These are phyloP conservation scores for Hafferia zeledoni DNA, from an alignment of 2,797 vertebrate species.

Conservation along the genomic window DNA sequence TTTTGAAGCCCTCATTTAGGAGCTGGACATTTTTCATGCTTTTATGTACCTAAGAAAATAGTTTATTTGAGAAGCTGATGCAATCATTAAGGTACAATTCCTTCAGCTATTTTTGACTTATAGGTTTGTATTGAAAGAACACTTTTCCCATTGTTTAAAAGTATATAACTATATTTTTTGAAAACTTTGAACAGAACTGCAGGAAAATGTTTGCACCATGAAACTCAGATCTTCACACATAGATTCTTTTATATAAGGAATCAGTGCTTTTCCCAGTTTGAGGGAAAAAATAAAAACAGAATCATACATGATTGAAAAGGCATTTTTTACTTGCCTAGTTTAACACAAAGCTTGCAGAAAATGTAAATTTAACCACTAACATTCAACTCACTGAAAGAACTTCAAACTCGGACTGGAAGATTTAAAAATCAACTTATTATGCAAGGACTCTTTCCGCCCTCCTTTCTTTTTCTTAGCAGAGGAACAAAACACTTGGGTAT, in stretches of 20 bases:
- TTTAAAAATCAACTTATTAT: slow-evolving; percentile 23
- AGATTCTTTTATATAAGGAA: not conserved
- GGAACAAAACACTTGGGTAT: slow-evolving; percentile 2
- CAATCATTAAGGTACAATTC: not conserved
- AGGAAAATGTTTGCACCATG: not conserved
- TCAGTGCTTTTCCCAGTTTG: not conserved
- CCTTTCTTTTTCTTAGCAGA: slow-evolving; percentile 19
- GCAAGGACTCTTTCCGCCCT: not conserved
- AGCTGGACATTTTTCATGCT: not conserved
- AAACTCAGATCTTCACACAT: slow-evolving; percentile 1
- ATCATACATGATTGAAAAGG: not conserved
- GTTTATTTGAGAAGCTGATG: not conserved
- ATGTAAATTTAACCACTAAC: slow-evolving; percentile 32
- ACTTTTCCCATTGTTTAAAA: slow-evolving; percentile 9
- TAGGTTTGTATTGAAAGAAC: not conserved
- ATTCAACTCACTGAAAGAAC: slow-evolving; percentile 23
- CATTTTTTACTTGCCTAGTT: not conserved
- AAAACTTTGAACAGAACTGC: not conserved
- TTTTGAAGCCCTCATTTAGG: slow-evolving; percentile 8
- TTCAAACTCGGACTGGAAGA: slow-evolving; percentile 15
- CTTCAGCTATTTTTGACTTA: not conserved
- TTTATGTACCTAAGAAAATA: not conserved
- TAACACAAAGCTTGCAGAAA: slow-evolving; percentile 17
- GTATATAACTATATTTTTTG: not conserved
- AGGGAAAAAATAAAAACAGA: slow-evolving; percentile 5